Base-by-base conservation (phyloP, 2,113 vertebrate genomes). In the Archocentrus centrarchus region DNA sequence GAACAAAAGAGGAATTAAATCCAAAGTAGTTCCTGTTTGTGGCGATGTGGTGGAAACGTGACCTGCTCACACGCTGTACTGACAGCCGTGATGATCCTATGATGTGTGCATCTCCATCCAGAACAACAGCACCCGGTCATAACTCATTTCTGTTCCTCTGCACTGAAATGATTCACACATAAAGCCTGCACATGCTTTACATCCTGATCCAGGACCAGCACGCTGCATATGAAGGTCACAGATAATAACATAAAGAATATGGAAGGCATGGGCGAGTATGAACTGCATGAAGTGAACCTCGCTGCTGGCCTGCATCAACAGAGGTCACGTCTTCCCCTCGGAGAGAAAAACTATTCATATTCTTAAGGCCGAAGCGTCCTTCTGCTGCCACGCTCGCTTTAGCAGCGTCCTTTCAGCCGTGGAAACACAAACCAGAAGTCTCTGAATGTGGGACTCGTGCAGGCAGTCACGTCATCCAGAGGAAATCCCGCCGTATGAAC, bases 151-250 rank as follows among this genome's bases (percentile, higher is more conserved):
- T 73, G 11, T n/a, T 32, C 32, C 32, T 73, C 3, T n/a, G 30
- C 50, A 27, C 66, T 32, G 11, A 30, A 53, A 53, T 32, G 0
- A 20, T 70, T 30, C 4, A 18, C 66, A 32, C 10, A 1, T 8
- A 18, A 53, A 20, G 0, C 0, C 44, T 0, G 9, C 44, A 47
- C 3, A 30, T 0, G 10, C 24, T 24, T 24, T 24, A 50, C 44
- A 44, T 50, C 44, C 66, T 32, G 68, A 55, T n/a, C 18, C 47
- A 20, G 44, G 44, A 73, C 17, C 66, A 50, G 66, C 17, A 7
- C 44, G 18, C 3, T 32, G 66, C 50, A 18, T 13, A n/a, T 53
- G 6, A 47, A 17, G 20, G 50, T 73, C 17, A 44, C 17, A 27
- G 17, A 53, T 44, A 53, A 55, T 17, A 53, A 55, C 18, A 24